These are phyloP conservation scores for Acanthopleura granulata DNA, from an alignment of 2,888 invertebrate species.

Conservation along the genomic window DNA sequence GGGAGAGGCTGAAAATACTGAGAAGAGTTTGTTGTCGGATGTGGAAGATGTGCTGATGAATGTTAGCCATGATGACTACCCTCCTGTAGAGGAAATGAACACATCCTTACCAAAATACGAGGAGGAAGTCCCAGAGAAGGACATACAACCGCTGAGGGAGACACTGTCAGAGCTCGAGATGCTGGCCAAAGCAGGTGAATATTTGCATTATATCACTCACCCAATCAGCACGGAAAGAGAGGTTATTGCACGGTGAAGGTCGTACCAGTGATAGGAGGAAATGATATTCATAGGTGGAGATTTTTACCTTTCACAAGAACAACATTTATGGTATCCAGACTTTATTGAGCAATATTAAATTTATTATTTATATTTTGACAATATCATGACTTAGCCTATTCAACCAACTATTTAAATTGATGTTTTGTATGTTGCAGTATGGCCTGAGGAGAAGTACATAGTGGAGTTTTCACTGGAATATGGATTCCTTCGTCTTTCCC, in stretches of 20 bases:
- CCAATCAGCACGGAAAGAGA: too few relatives aligned
- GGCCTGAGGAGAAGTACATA: conserved; percentile 92
- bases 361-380: too few relatives aligned
- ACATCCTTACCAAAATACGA: not conserved
- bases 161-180: conserved; percentile 75
- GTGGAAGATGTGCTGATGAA: not conserved
- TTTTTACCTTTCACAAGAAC: too few relatives aligned
- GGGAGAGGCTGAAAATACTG: not conserved
- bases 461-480: conserved; percentile 98
- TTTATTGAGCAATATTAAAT: too few relatives aligned
- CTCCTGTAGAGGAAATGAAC: not conserved
- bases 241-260: too few relatives aligned
- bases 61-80: not conserved
- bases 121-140: conserved; percentile 22
- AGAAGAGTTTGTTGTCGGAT: not conserved
- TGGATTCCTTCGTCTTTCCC: conserved; percentile 92
- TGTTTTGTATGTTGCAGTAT: too few relatives aligned
- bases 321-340: too few relatives aligned
- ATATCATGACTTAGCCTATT: not conserved
- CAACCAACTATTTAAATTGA: too few relatives aligned
- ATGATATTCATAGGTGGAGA: too few relatives aligned
- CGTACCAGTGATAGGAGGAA: too few relatives aligned
- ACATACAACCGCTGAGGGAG: conserved; percentile 49
- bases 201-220: too few relatives aligned
- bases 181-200: conserved; percentile 74